Conservation (phyloP, 2,888 invertebrate genomes). For the Tigriopus californicus region DNA sequence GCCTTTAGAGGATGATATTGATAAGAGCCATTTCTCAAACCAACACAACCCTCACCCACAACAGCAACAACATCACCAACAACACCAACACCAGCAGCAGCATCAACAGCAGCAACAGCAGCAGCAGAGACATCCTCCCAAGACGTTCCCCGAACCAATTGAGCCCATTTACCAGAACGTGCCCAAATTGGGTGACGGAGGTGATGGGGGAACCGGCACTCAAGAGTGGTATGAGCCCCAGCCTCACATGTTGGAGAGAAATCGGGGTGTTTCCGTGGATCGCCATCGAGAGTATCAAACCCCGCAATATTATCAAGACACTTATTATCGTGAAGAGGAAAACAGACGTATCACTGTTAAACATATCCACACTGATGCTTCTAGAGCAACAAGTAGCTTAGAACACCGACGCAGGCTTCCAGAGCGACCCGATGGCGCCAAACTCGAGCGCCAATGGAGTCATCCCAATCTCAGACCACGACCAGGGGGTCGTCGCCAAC, state of each 20-base stretch:
- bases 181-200: no score
- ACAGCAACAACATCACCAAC: no score
- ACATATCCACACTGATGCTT: background rate
- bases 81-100: no score
- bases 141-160: no score
- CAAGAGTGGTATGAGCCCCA: no score
- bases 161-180: no score
- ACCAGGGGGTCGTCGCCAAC: slow-evolving; percentile 3
- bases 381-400: background rate
- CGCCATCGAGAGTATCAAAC: slow-evolving; percentile 13
- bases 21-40: no score
- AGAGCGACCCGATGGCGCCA: background rate
- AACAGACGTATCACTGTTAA: slow-evolving; percentile 7
- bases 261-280: slow-evolving; percentile 11
- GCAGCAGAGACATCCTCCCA: no score
- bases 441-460: slow-evolving; percentile 12
- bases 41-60: no score
- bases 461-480: slow-evolving; percentile 14
- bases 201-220: no score
- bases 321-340: slow-evolving; percentile 11
- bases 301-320: slow-evolving; percentile 14
- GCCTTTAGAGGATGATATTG: background rate
- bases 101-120: no score
- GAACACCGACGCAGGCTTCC: slow-evolving; percentile 2
- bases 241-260: background rate